phyloP scores from a whole-genome alignment of 2,888 invertebrate genomes.

The Dichetophora obliterata region DNA sequence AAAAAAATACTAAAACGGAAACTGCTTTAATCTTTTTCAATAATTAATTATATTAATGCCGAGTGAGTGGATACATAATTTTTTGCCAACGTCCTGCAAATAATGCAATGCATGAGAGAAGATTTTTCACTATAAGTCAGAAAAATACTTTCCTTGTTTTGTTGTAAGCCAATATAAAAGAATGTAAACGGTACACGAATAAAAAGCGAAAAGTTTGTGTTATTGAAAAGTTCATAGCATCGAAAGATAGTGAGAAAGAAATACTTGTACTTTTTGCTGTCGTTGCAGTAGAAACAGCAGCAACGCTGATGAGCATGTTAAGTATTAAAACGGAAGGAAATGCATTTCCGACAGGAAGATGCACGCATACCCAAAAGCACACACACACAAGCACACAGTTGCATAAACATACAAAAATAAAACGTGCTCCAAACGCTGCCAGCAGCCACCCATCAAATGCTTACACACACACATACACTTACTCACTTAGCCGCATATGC shows the following conservation, averaged over 20 bases:
- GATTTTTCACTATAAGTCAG: not conserved
- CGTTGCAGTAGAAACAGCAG: not conserved
- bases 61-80: no score
- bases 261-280: not conserved
- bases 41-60: not conserved
- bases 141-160: not conserved
- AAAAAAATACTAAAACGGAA: no score
- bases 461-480: not conserved
- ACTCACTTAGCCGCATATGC: no score
- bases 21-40: not conserved
- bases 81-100: no score
- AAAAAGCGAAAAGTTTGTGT: no score
- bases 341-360: constrained; percentile 24
- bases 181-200: no score
- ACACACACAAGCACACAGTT: not conserved
- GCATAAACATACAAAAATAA: not conserved
- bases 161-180: not conserved
- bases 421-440: not conserved
- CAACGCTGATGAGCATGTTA: constrained; percentile 25
- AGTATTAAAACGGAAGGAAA: constrained; percentile 32
- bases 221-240: no score
- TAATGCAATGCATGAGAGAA: not conserved
- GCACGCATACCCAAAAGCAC: not conserved
- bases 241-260: not conserved
- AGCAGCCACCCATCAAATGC: not conserved